Evolutionary conservation across 37 sponge, comb jelly and placozoan species (phyloP).

Genomic region (Tethya wilhelma): DNA sequence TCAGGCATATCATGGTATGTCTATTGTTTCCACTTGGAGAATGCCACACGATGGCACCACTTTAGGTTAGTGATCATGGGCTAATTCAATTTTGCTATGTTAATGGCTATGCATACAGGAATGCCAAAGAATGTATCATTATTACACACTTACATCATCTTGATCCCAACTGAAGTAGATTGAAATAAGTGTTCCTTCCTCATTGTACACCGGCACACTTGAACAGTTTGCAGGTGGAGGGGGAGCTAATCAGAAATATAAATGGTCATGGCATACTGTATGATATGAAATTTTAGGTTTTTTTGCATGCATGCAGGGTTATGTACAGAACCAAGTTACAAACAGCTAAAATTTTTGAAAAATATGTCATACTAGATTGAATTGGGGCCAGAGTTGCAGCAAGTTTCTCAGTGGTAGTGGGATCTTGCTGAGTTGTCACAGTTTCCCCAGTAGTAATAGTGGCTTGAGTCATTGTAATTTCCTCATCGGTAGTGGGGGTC

Average conservation of each 20-base stretch:
- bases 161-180: neutral
- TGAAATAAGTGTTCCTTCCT: neutral
- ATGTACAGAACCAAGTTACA: neutral
- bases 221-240: neutral
- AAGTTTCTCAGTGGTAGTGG: too few species aligned
- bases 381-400: too few species aligned
- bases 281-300: neutral
- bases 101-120: too few species aligned
- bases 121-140: neutral
- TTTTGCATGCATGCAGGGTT: neutral
- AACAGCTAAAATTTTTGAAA: neutral
- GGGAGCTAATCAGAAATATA: neutral
- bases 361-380: neutral
- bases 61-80: too few species aligned
- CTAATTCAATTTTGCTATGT: too few species aligned
- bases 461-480: neutral
- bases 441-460: neutral
- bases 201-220: constrained; percentile 1
- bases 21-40: too few species aligned
- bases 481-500: neutral
- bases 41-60: too few species aligned
- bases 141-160: neutral
- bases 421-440: too few species aligned
- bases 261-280: neutral
- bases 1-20: too few species aligned